phyloP scores from a whole-genome alignment of 2,797 vertebrate genomes.

The Sebastes melanostomus region DNA sequence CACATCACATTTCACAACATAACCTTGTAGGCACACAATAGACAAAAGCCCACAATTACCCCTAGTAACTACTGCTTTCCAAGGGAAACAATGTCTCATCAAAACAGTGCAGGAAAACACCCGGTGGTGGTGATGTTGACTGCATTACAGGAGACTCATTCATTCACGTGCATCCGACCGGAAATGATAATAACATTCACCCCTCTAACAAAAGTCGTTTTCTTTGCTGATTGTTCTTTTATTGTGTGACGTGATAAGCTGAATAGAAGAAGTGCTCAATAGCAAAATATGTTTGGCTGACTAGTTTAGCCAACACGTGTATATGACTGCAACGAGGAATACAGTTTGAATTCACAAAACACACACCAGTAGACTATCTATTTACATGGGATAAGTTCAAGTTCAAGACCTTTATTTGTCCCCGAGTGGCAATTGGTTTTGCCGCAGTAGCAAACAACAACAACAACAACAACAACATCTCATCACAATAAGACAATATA shows the following conservation, averaged over 20 bases:
- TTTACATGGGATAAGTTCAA: background rate
- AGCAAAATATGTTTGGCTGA: background rate
- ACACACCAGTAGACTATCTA: background rate
- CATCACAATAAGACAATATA: too few relatives aligned
- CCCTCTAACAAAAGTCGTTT: constrained; percentile 37
- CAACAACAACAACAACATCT: too few relatives aligned
- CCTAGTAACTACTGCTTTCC: background rate
- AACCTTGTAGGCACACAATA: background rate
- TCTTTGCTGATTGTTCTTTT: constrained; percentile 19
- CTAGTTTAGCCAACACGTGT: background rate
- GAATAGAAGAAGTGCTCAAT: constrained; percentile 3
- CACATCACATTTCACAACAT: background rate
- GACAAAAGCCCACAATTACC: background rate
- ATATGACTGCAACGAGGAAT: background rate
- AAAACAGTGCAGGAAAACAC: constrained; percentile 22
- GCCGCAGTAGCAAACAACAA: too few relatives aligned
- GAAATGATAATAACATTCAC: constrained; percentile 44
- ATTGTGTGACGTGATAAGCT: constrained; percentile 1
- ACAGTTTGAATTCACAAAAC: background rate
- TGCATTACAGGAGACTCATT: constrained; percentile 17
- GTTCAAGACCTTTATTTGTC: too few relatives aligned
- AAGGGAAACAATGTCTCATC: constrained; percentile 3
- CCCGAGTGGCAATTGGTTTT: too few relatives aligned
- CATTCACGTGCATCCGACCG: constrained; percentile 32
- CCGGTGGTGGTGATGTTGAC: constrained; percentile 7